Percentiles rank a stretch among this genome's conserved stretches.
phyloP scores from a whole-genome alignment of 2,888 invertebrate genomes.

The Hipparchia semele region DNA sequence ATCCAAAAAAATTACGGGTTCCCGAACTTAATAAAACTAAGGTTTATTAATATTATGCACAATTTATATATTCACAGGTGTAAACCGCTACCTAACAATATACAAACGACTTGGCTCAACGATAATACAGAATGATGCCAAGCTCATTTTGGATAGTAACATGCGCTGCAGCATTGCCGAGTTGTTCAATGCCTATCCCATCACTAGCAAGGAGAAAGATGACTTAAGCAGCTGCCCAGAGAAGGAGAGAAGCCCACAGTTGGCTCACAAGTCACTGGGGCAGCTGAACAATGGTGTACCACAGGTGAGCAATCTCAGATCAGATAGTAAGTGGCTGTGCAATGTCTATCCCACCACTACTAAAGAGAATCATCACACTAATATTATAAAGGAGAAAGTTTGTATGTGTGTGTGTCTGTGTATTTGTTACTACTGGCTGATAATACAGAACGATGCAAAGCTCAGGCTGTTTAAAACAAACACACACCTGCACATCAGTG shows the following conservation, averaged over 20 bases:
- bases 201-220: constrained; percentile 87
- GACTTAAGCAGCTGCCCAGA: constrained; percentile 87
- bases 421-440: too few relatives aligned
- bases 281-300: constrained; percentile 87
- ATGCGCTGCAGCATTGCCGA: constrained; percentile 85
- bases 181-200: constrained; percentile 85
- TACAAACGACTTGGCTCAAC: constrained; percentile 87
- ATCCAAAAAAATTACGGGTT: too few relatives aligned
- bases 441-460: too few relatives aligned
- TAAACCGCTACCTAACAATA: constrained; percentile 86
- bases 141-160: constrained; percentile 84
- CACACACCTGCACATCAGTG: too few relatives aligned
- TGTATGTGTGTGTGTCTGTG: too few relatives aligned
- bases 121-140: constrained; percentile 86
- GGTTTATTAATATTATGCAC: not conserved
- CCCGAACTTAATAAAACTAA: too few relatives aligned
- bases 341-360: constrained; percentile 82
- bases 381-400: too few relatives aligned
- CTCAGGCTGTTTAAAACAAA: too few relatives aligned
- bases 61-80: constrained; percentile 66
- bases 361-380: constrained; percentile 87
- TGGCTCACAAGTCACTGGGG: constrained; percentile 84
- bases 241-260: constrained; percentile 83
- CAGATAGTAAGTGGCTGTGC: constrained; percentile 80
- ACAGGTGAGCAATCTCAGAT: constrained; percentile 82